phyloP scores from a whole-genome alignment of 2,113 vertebrate species.

The Anseranas semipalmata region DNA sequence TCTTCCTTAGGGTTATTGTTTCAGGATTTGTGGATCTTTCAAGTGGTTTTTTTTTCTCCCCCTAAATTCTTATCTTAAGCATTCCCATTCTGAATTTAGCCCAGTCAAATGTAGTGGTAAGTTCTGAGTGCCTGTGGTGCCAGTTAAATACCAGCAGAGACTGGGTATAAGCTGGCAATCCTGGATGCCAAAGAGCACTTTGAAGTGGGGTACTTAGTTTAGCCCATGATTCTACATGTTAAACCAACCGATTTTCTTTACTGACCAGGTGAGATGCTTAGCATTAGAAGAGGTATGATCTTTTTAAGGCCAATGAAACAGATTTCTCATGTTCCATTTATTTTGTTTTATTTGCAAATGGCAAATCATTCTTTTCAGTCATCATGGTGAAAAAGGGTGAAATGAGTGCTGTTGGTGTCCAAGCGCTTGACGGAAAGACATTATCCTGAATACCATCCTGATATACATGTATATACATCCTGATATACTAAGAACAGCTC shows the following conservation, averaged over 20 bases:
- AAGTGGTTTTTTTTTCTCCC: neutral
- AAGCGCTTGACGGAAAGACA: neutral
- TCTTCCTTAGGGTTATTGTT: neutral
- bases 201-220: neutral
- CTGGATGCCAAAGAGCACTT: neutral
- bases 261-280: neutral
- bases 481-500: neutral
- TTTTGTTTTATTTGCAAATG: neutral
- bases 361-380: neutral
- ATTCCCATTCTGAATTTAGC: neutral
- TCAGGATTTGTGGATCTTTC: neutral
- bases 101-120: neutral
- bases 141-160: neutral
- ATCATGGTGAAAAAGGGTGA: neutral
- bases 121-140: neutral
- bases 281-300: neutral
- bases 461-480: neutral
- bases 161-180: neutral
- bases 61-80: neutral
- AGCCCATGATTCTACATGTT: neutral
- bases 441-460: neutral
- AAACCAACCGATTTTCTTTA: neutral
- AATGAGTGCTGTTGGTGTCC: neutral
- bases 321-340: neutral
- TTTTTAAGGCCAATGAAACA: neutral